These are phyloP conservation scores for Andrena fulva DNA, from an alignment of 2,888 invertebrate species.

Conservation along the genomic window DNA sequence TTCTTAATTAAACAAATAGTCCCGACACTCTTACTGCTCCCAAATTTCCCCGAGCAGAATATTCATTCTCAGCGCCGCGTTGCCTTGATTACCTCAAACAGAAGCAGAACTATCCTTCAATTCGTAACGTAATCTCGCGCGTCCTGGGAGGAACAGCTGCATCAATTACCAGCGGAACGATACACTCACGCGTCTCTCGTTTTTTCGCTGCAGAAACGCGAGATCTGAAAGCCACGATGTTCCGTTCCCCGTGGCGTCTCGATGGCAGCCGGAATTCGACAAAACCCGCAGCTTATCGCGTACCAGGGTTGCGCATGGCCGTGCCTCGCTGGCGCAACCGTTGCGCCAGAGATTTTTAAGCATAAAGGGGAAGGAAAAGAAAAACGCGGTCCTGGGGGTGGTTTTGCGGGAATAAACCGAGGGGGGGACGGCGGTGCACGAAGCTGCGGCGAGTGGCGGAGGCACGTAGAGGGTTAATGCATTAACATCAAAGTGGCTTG, in stretches of 20 bases:
- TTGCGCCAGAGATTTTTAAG: conserved; percentile 31
- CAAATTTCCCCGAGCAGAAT: background rate
- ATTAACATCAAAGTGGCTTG: conserved; percentile 83
- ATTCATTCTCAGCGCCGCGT: background rate
- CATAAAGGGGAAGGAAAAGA: conserved; percentile 25
- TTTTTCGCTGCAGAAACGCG: background rate
- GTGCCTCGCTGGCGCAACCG: conserved; percentile 1
- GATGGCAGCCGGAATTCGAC: background rate
- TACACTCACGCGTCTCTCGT: background rate
- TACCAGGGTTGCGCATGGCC: background rate
- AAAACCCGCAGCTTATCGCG: background rate
- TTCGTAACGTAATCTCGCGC: background rate
- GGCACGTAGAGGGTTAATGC: conserved; percentile 79
- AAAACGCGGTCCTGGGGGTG: background rate
- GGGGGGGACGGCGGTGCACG: conserved; percentile 31
- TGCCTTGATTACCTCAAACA: background rate
- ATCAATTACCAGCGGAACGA: background rate
- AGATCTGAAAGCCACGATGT: background rate
- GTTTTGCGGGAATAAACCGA: conserved; percentile 16
- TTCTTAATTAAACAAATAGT: too few relatives aligned
- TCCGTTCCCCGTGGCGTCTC: too few relatives aligned
- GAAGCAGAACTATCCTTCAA: background rate
- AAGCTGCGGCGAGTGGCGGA: conserved; percentile 54
- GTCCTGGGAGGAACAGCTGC: background rate
- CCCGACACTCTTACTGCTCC: too few relatives aligned